Evolutionary conservation across 2,888 invertebrate genomes (phyloP).

Genomic region (Ypsolopha scabrella): DNA sequence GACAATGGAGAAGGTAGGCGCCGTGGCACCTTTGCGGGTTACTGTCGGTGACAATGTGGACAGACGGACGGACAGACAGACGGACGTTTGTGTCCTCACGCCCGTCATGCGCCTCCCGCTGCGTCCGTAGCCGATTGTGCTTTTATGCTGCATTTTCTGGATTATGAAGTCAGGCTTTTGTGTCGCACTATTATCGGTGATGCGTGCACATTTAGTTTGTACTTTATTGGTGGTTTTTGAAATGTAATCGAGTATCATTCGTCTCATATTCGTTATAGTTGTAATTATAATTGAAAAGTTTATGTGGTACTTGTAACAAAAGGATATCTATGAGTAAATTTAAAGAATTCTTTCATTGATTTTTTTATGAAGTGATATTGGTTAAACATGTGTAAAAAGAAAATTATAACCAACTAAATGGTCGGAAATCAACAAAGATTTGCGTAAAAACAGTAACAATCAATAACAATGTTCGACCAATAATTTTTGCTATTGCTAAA

Average conservation of each 20-base stretch:
- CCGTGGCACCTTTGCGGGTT: conserved; percentile 17
- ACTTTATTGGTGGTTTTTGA: not conserved
- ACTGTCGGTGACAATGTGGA: not conserved
- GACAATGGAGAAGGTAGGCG: conserved; percentile 58
- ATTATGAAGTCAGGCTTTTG: conserved; percentile 35
- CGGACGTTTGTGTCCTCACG: conserved; percentile 13
- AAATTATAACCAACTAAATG: too few relatives aligned
- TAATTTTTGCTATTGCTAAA: too few relatives aligned
- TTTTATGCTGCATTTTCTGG: conserved; percentile 31
- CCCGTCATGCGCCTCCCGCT: conserved; percentile 21
- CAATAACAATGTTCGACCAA: too few relatives aligned
- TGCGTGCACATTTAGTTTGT: conserved; percentile 4
- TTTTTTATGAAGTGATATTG: too few relatives aligned
- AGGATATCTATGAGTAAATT: too few relatives aligned
- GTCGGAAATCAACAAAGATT: too few relatives aligned
- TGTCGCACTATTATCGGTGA: conserved; percentile 12
- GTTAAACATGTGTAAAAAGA: too few relatives aligned
- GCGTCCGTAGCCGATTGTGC: conserved; percentile 17
- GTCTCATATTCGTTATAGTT: not conserved
- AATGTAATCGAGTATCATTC: not conserved
- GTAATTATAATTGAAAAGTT: too few relatives aligned
- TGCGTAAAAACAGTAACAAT: too few relatives aligned
- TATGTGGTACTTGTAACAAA: too few relatives aligned
- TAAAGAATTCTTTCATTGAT: too few relatives aligned
- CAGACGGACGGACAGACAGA: not conserved